Evolutionary conservation across 2,888 invertebrate species (phyloP).

Genomic region (Blastobasis lacticolella): DNA sequence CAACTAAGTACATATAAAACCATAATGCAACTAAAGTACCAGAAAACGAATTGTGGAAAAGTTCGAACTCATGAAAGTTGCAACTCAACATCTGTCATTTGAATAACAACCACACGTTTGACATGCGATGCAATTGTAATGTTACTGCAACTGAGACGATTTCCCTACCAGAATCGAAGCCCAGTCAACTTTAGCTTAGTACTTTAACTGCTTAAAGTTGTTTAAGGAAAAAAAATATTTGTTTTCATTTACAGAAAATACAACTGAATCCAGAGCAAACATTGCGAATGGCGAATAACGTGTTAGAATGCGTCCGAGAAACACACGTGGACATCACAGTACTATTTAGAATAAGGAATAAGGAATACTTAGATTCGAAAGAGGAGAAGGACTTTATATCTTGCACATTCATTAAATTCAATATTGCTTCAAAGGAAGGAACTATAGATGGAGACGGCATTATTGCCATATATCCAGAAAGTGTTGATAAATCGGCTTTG

Average conservation of each 20-base stretch:
- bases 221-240: no score
- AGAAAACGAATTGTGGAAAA: no score
- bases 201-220: no score
- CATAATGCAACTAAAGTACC: no score
- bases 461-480: conserved; percentile 32
- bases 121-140: no score
- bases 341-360: conserved; percentile 27
- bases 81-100: no score
- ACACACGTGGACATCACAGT: not conserved
- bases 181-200: no score
- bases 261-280: conserved; percentile 2
- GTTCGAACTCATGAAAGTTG: no score
- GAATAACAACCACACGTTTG: no score
- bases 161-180: no score
- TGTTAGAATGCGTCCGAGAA: conserved; percentile 1
- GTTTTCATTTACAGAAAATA: conserved; percentile 1
- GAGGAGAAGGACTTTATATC: conserved; percentile 40
- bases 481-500: conserved; percentile 28
- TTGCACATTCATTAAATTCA: conserved; percentile 43
- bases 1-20: no score
- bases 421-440: conserved; percentile 30
- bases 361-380: conserved; percentile 35
- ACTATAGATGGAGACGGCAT: conserved; percentile 42
- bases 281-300: not conserved
- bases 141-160: no score